Percentiles rank a stretch among this genome's conserved stretches.
These are phyloP conservation scores for Choloepus hoffmanni DNA, from an alignment of 2,113 vertebrate genomes.

Conservation along the genomic window DNA sequence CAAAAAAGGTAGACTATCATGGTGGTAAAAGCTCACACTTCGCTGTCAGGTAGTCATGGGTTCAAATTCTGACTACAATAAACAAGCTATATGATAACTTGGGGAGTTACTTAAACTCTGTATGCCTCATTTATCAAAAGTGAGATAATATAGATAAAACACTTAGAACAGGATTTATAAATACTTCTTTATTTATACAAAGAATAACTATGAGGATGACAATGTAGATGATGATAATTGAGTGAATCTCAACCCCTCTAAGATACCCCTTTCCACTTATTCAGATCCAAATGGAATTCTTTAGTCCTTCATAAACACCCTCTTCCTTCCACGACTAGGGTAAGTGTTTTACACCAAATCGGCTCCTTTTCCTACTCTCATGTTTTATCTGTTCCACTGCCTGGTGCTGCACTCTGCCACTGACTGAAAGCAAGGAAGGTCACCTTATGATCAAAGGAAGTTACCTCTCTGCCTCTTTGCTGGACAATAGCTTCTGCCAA, in stretches of 20 bases:
- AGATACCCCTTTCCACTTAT: not conserved
- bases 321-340: not conserved
- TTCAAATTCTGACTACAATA: slow-evolving; percentile 4
- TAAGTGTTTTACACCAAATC: not conserved
- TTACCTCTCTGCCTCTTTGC: not conserved
- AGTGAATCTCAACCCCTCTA: not conserved
- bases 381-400: not conserved
- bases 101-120: not conserved
- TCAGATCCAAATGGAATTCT: not conserved
- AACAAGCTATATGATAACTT: not conserved
- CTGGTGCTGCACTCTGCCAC: not conserved
- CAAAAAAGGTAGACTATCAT: not conserved
- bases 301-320: not conserved
- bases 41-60: not conserved
- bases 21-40: not conserved
- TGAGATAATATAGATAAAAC: not conserved
- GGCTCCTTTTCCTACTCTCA: not conserved
- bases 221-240: not conserved
- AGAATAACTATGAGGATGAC: not conserved
- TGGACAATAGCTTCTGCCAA: not conserved
- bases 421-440: not conserved
- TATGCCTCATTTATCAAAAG: not conserved
- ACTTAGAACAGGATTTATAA: not conserved
- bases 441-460: too few relatives aligned
- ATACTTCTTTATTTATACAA: not conserved